phyloP scores from a whole-genome alignment of 2,113 vertebrate genomes.

The Pseudonaja textilis region DNA sequence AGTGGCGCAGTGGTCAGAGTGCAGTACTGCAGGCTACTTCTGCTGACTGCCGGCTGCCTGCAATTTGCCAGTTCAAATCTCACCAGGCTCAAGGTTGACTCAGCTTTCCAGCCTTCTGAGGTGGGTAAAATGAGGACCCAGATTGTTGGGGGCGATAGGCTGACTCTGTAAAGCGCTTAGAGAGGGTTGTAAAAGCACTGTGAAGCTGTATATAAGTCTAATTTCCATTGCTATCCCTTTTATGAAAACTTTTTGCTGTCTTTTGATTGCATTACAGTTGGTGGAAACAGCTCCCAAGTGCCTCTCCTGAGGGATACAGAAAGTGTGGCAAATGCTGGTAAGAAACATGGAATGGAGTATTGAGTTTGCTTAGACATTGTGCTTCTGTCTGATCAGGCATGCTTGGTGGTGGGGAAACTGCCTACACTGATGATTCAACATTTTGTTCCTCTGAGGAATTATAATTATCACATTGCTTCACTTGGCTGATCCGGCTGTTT shows the following conservation, averaged over 20 bases:
- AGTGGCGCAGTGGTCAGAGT: too few species aligned
- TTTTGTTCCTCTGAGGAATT: not conserved
- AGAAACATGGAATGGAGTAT: conserved; percentile 49
- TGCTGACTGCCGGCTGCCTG: too few species aligned
- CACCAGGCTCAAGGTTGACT: too few species aligned
- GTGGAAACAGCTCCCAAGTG: conserved; percentile 80
- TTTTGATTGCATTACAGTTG: conserved; percentile 66
- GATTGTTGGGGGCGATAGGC: too few species aligned
- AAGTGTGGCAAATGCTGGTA: conserved; percentile 71
- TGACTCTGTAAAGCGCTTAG: too few species aligned
- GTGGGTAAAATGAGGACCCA: too few species aligned
- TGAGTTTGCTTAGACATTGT: not conserved
- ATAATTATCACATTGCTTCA: not conserved
- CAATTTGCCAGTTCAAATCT: too few species aligned
- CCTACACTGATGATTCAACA: not conserved
- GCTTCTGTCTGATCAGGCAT: not conserved
- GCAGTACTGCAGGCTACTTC: too few species aligned
- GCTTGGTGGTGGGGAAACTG: not conserved
- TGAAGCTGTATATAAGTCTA: too few species aligned
- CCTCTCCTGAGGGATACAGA: conserved; percentile 81
- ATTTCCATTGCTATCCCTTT: not conserved
- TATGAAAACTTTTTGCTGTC: not conserved
- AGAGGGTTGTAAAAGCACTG: too few species aligned
- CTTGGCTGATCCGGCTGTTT: not conserved
- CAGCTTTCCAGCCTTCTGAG: too few species aligned